Percentiles rank a stretch among this genome's conserved stretches.
Conservation (phyloP, 1,140 invertebrate genomes). For the Drosophila pseudoobscura region DNA sequence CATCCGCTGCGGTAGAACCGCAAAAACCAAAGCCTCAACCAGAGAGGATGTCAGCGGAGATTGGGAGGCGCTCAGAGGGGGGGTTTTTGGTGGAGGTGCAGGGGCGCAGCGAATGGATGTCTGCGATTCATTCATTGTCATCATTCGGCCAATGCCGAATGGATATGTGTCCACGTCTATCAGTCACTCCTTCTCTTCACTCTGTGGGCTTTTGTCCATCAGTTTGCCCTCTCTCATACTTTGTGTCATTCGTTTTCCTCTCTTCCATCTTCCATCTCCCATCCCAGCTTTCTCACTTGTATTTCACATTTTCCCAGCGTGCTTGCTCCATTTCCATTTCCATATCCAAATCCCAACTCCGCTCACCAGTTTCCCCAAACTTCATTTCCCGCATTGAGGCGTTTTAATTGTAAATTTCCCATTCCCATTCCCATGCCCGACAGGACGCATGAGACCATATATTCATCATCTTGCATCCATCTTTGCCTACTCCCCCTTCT, state of each 20-base stretch:
- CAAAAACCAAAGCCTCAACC: conserved; percentile 81
- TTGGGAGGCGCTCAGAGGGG: background rate
- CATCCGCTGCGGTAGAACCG: conserved; percentile 74
- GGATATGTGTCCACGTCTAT: conserved; percentile 35
- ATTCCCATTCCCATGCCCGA: conserved; percentile 34
- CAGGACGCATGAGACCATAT: background rate
- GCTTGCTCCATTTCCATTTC: background rate
- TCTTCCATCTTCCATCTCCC: background rate
- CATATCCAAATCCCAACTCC: no score
- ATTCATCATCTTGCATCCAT: conserved; percentile 1
- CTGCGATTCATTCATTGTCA: conserved; percentile 69
- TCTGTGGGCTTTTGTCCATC: background rate
- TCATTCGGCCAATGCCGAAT: conserved; percentile 50
- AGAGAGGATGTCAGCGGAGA: conserved; percentile 26
- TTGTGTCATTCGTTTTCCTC: background rate
- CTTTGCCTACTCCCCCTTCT: background rate
- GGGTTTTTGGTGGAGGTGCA: background rate
- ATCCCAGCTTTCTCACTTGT: conserved; percentile 7
- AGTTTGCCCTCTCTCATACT: background rate
- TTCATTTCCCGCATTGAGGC: conserved; percentile 23
- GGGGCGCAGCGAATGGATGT: background rate
- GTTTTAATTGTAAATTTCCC: conserved; percentile 71
- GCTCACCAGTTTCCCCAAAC: background rate
- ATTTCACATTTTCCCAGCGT: conserved; percentile 10
- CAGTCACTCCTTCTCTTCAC: conserved; percentile 5